phyloP scores from a whole-genome alignment of 1,140 invertebrate species.

The Maniola jurtina region DNA sequence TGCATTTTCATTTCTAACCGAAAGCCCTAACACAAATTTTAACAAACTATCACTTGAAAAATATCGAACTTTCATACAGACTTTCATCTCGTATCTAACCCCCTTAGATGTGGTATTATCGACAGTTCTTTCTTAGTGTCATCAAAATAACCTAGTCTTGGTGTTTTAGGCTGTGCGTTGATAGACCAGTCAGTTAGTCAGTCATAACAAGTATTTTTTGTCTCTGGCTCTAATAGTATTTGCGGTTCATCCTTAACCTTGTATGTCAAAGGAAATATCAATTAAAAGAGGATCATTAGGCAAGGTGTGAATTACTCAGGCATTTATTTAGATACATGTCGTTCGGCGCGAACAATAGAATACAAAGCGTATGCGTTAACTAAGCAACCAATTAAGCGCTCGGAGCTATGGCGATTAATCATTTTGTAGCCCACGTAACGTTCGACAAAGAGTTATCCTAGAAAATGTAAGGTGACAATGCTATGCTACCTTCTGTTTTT shows the following conservation, averaged over 20 bases:
- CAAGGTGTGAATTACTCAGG: conserved; percentile 22
- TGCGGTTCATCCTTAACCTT: not conserved
- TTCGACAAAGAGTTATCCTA: conserved; percentile 59
- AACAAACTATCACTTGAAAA: too few relatives aligned
- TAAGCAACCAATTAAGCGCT: conserved; percentile 58
- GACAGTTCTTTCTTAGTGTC: too few relatives aligned
- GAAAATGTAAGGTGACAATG: conserved; percentile 40
- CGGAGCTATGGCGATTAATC: conserved; percentile 62
- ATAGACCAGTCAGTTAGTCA: too few relatives aligned
- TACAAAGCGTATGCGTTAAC: conserved; percentile 36
- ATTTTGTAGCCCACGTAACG: conserved; percentile 56
- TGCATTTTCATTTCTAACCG: too few relatives aligned
- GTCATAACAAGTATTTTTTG: not conserved
- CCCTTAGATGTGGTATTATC: too few relatives aligned
- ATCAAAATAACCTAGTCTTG: too few relatives aligned
- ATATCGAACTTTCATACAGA: too few relatives aligned
- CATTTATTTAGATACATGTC: conserved; percentile 17
- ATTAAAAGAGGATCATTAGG: conserved; percentile 11
- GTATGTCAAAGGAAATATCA: not conserved
- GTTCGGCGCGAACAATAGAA: conserved; percentile 27
- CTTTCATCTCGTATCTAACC: too few relatives aligned
- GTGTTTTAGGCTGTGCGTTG: too few relatives aligned
- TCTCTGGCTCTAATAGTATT: not conserved
- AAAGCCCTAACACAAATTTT: too few relatives aligned
- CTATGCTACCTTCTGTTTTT: too few relatives aligned